Evolutionary conservation across 2,888 invertebrate species (phyloP), one percentile per base, ranked within the genome.

Genomic region (Microplitis manilae): DNA sequence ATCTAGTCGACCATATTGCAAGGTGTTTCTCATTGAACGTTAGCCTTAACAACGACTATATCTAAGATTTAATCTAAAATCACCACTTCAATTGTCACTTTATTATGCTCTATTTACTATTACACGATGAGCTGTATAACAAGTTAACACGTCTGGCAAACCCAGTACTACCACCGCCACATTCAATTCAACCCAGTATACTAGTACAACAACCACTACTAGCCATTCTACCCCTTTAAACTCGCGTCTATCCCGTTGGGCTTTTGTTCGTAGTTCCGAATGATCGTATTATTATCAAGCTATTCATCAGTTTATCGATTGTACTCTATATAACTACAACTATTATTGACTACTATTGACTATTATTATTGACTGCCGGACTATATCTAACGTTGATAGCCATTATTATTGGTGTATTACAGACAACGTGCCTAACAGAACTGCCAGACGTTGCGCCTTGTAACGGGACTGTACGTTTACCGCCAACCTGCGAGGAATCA

Each of bases 391-490:
- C 13, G 39, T 9, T 50, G 40, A 50, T 69, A 50, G 69, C 20
- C 41, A 17, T 30, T 59, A 60, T 30, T 60, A 70, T 62, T 65
- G 50, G 41, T 74, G 39, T 74, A 77, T 84, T 81, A 13, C 89
- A 90, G 91, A 90, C 90, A 84, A 90, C 90, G 86, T 91, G 91
- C 89, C 89, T 91, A 88, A 90, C 90, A 80, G 90, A 90, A 86
- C 87, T 90, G 84, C 90, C 90, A 83, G 90, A 90, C 80, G 90
- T 90, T 83, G 90, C 90, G 80, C 90, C 88, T 81, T 90, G 90
- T 85, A 90, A 88, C 83, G 90, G 88, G 77, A 87, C 88, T 77
- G 87, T 89, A 79, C 86, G 88, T 80, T 81, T 89, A 75, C 88
- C 89, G 81, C 87, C 87, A 67, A 87, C 87, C 75, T 89, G 90